phyloP scores from a whole-genome alignment of 2,797 vertebrate species.

The Halcyon leucocephala region DNA sequence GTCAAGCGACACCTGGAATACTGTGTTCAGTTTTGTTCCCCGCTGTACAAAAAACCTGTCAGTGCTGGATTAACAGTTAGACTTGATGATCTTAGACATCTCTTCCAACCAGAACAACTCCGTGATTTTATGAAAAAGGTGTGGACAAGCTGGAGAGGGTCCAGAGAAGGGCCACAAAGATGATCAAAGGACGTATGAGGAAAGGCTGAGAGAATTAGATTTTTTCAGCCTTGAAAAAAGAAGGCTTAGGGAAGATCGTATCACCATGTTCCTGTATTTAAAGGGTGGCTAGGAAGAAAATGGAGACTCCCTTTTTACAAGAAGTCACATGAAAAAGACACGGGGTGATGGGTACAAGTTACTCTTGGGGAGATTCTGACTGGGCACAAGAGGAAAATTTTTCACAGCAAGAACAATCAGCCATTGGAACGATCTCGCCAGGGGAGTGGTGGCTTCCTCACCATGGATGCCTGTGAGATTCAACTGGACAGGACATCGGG shows the following conservation, averaged over 20 bases:
- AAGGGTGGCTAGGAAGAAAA: neutral
- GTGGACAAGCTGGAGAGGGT: neutral
- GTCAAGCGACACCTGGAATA: no score
- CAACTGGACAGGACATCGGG: neutral
- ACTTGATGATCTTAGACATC: no score
- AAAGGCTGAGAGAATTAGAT: neutral
- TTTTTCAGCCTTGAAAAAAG: neutral
- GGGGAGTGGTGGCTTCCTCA: neutral
- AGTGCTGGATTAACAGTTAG: no score
- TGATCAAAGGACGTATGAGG: neutral
- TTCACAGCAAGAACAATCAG: neutral
- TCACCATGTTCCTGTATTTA: neutral
- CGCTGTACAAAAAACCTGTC: no score
- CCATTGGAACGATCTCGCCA: neutral
- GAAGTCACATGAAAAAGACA: neutral
- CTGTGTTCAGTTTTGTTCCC: no score
- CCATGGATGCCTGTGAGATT: neutral
- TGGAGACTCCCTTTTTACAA: neutral
- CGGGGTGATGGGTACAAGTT: neutral
- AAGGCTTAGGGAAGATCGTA: neutral
- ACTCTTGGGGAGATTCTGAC: neutral
- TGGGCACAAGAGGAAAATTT: neutral
- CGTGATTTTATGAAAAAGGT: neutral
- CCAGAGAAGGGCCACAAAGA: neutral
- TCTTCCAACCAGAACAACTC: no score